These are phyloP conservation scores for Pseudochaenichthys georgianus DNA, from an alignment of 2,797 vertebrate genomes.

Conservation along the genomic window DNA sequence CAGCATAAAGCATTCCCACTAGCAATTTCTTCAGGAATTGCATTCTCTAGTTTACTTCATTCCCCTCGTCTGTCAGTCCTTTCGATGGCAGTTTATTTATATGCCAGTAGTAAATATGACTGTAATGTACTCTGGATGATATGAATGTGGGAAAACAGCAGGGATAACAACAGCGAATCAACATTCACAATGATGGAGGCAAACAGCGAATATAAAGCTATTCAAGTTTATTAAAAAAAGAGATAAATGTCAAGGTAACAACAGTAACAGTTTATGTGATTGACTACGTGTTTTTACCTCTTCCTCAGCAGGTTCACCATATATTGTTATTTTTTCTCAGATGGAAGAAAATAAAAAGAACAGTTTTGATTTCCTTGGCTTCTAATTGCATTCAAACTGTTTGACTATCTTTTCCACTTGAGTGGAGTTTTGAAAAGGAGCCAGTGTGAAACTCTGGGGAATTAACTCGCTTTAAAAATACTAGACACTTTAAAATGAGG, in stretches of 20 bases:
- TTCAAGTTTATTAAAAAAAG: constrained; percentile 33
- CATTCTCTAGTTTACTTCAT: not conserved
- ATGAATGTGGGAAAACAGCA: not conserved
- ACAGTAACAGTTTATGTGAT: constrained; percentile 35
- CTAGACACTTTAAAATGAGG: constrained; percentile 20
- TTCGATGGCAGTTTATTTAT: constrained; percentile 1
- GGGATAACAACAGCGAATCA: not conserved
- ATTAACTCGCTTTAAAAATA: constrained; percentile 30
- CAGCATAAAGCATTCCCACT: too few relatives aligned
- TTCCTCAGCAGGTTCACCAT: constrained; percentile 20
- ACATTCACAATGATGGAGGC: not conserved
- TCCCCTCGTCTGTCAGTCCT: not conserved
- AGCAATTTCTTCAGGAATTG: too few relatives aligned
- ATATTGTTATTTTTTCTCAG: constrained; percentile 50
- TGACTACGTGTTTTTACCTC: not conserved
- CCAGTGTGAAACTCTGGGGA: constrained; percentile 11
- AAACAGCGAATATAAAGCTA: not conserved
- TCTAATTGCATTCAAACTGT: constrained; percentile 52
- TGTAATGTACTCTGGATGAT: not conserved
- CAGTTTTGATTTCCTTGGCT: constrained; percentile 52
- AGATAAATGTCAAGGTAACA: constrained; percentile 54
- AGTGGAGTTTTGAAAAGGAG: constrained; percentile 37
- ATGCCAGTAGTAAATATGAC: constrained; percentile 6
- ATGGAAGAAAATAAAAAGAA: constrained; percentile 18
- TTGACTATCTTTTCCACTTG: constrained; percentile 29